Evolutionary conservation across 2,797 vertebrate species (phyloP).

Genomic region (Epinephelus malabaricus): DNA sequence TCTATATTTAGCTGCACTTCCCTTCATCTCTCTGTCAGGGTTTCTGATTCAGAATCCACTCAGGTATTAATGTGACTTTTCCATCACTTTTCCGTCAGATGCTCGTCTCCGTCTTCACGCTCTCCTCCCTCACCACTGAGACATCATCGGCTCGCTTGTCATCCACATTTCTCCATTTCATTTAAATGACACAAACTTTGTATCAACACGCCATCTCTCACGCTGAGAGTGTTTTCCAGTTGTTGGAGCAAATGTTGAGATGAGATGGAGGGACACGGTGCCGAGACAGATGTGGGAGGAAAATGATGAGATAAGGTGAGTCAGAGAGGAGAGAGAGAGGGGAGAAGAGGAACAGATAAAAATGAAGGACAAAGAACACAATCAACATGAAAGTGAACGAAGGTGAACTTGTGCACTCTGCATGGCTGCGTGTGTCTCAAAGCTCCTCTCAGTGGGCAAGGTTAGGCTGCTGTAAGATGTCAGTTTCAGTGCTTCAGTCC

Average conservation of each 20-base stretch:
- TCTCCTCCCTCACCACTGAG: constrained; percentile 11
- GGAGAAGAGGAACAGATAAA: constrained; percentile 12
- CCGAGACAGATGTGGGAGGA: neutral
- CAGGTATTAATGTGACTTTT: constrained; percentile 52
- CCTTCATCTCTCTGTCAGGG: neutral
- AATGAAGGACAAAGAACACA: constrained; percentile 17
- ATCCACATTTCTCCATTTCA: constrained; percentile 1
- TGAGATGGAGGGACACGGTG: neutral
- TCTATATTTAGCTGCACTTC: constrained; percentile 35
- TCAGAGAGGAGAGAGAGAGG: neutral
- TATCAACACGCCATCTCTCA: neutral
- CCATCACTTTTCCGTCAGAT: constrained; percentile 32
- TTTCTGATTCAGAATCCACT: constrained; percentile 33
- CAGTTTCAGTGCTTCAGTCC: neutral
- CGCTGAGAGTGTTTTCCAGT: constrained; percentile 20
- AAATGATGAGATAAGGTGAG: neutral
- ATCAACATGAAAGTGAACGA: constrained; percentile 29
- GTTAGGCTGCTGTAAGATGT: neutral
- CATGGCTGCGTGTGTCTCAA: neutral
- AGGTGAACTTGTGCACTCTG: constrained; percentile 23
- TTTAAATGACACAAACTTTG: constrained; percentile 33
- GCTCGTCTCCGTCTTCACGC: constrained; percentile 4
- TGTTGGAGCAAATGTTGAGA: constrained; percentile 42
- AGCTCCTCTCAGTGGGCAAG: neutral
- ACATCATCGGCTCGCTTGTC: constrained; percentile 38